phyloP scores from a whole-genome alignment of 2,797 vertebrate species.

The Perodicticus potto region DNA sequence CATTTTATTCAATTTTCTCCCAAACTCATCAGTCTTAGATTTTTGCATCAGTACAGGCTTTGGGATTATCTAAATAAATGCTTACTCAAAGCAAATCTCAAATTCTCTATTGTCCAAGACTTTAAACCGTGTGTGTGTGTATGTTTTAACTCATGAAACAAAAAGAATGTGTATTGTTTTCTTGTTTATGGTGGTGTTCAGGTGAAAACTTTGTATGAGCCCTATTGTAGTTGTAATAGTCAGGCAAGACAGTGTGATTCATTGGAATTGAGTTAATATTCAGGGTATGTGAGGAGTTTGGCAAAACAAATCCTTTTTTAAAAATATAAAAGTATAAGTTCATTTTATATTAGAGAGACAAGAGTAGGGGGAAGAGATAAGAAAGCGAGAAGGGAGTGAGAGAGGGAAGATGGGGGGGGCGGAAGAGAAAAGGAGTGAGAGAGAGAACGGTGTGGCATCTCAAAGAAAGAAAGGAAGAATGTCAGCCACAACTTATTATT shows the following conservation, averaged over 20 bases:
- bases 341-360: too few species aligned
- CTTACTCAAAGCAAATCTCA: conserved; percentile 52
- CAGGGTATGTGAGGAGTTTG: conserved; percentile 10
- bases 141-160: neutral
- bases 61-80: neutral
- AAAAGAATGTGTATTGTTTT: neutral
- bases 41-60: neutral
- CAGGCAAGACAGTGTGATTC: neutral
- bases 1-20: neutral
- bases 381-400: too few species aligned
- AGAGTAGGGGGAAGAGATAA: too few species aligned
- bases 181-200: neutral
- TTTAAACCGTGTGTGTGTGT: neutral
- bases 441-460: too few species aligned
- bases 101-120: neutral
- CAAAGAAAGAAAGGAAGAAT: too few species aligned
- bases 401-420: too few species aligned
- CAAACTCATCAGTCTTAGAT: neutral
- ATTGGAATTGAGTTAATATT: conserved; percentile 20
- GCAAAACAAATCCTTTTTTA: neutral
- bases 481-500: neutral
- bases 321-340: too few species aligned
- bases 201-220: neutral
- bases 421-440: too few species aligned
- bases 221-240: neutral